phyloP scores from a whole-genome alignment of 2,888 invertebrate species.

The Coelopa pilipes region DNA sequence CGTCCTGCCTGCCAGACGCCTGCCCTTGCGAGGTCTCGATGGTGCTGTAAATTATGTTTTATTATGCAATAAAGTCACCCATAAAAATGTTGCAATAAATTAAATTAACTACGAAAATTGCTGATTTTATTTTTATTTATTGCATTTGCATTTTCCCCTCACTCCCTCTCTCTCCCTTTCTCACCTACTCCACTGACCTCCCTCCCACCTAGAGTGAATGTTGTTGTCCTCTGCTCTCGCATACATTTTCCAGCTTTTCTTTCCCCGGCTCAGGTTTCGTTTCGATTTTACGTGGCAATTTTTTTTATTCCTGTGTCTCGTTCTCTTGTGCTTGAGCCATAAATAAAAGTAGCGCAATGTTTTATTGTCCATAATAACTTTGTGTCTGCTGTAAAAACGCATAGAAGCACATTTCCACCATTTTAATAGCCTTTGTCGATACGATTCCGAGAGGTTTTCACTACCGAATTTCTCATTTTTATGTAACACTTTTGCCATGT shows the following conservation, averaged over 20 bases:
- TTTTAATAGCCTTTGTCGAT: background rate
- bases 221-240: too few relatives aligned
- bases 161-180: constrained; percentile 17
- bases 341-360: constrained; percentile 36
- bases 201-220: too few relatives aligned
- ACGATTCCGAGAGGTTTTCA: background rate
- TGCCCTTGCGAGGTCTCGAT: constrained; percentile 55
- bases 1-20: constrained; percentile 14
- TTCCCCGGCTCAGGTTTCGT: constrained; percentile 20
- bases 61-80: constrained; percentile 68
- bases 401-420: background rate
- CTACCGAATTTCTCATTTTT: background rate
- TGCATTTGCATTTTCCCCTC: constrained; percentile 40
- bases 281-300: constrained; percentile 16
- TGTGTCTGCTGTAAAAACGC: constrained; percentile 30
- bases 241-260: too few relatives aligned
- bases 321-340: constrained; percentile 16
- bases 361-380: constrained; percentile 38
- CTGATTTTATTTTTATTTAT: constrained; percentile 55
- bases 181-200: background rate
- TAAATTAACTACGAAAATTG: constrained; percentile 68
- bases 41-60: constrained; percentile 68
- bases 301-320: constrained; percentile 8
- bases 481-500: background rate
- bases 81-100: constrained; percentile 68